phyloP scores from a whole-genome alignment of 2,797 vertebrate genomes.

The Alfaro cultratus region DNA sequence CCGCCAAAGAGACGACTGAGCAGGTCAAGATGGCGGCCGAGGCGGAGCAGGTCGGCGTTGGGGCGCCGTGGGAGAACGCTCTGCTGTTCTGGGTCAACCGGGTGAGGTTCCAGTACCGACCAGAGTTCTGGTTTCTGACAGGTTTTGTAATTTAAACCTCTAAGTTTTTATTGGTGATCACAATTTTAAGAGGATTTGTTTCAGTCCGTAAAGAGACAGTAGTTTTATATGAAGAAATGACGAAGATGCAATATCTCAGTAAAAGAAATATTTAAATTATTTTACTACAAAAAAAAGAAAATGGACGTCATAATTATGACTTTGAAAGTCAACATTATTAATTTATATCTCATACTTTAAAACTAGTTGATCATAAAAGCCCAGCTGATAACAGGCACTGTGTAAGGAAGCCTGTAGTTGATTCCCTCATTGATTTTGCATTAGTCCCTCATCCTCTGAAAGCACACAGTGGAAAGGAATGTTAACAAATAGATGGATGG shows the following conservation, averaged over 20 bases:
- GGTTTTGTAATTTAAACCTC: not conserved
- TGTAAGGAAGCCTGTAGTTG: too few species aligned
- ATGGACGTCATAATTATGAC: not conserved
- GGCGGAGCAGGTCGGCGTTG: conserved; percentile 77
- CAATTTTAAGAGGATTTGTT: not conserved
- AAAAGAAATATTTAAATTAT: not conserved
- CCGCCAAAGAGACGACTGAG: conserved; percentile 81
- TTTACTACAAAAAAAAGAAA: not conserved
- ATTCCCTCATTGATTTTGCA: too few species aligned
- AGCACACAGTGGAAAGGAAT: too few species aligned
- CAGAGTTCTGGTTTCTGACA: not conserved
- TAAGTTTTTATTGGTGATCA: not conserved
- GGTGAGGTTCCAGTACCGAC: conserved; percentile 70
- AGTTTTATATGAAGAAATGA: not conserved
- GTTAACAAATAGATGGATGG: not conserved
- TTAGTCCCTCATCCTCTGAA: too few species aligned
- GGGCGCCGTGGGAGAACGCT: conserved; percentile 84
- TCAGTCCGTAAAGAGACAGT: not conserved
- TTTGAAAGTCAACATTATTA: too few species aligned
- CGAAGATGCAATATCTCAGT: not conserved
- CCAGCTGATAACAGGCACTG: too few species aligned
- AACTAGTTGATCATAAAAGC: too few species aligned
- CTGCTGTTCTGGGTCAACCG: conserved; percentile 91
- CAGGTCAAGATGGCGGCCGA: conserved; percentile 78
- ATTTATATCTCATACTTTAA: too few species aligned